Base-by-base conservation (phyloP, 1,140 invertebrate species). In the Holcopasites calliopsidis region DNA sequence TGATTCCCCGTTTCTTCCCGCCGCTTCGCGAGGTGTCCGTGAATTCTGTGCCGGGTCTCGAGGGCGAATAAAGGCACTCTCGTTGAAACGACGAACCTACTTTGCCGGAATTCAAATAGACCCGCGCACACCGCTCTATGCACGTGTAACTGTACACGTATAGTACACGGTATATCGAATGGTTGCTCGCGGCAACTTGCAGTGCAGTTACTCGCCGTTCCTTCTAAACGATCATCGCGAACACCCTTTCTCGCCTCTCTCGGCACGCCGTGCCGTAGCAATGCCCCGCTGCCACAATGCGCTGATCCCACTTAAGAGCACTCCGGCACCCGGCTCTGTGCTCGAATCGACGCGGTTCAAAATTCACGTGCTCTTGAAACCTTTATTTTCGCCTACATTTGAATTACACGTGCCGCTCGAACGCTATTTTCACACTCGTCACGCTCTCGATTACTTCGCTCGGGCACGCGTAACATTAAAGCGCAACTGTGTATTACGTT, bases 51-150 rank as follows among this genome's bases (percentile, higher is more conserved):
- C 13, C 54, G 28, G 13, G 54, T 18, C 40, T 10, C 42, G 23
- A 16, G 44, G 23, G 18, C 69, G 33, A 72, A 72, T 72, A 72
- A 61, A 72, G 69, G 33, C 47, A 61, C 44, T 50, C 58, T 72
- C 69, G 69, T 72, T 72, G 64, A 72, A 72, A 40, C 69, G 69
- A 72, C n/a, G n/a, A n/a, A 40, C 35, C 68, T 47, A n/a, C 58
- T 33, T 31, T 16, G 23, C 7, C 13, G 69, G 58, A 72, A 72
- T 72, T 64, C 58, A 42, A 72, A 72, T 64, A 31, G 44, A 50
- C 58, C 13, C n/a, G n/a, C n/a, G n/a, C n/a, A n/a, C n/a, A n/a
- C n/a, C n/a, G n/a, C n/a, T n/a, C n/a, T n/a, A n/a, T n/a, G n/a
- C n/a, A n/a, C n/a, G n/a, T n/a, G n/a, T n/a, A n/a, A n/a, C n/a